Evolutionary conservation across 2,888 invertebrate species (phyloP), one percentile per base, ranked within the genome.

Genomic region (Leptogaster cylindrica): DNA sequence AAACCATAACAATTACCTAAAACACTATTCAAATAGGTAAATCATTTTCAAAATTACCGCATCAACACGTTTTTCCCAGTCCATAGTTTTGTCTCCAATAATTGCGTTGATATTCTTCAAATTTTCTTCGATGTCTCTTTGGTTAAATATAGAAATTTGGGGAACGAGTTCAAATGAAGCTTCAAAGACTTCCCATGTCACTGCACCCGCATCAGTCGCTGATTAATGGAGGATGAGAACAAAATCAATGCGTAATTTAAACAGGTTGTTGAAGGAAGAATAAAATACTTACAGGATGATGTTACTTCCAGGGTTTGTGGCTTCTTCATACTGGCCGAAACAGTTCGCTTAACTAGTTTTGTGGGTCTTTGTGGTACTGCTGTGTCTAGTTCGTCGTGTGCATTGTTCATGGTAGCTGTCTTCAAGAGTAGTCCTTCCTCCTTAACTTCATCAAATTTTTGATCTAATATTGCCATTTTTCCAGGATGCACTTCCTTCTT

Each of bases 21-120:
- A 31, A 7, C 2, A 27, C 16, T 39, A 23, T 51, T 33, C 5
- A 7, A 41, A 58, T 58, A 48, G n/a, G 23, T 28, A 25, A 18
- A 31, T 12, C 65, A 20, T 36, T 31, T 33, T 46, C 18, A 18
- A 36, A 2, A 67, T 70, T 72, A 95, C 93, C 72, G 92, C 89
- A 68, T 97, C 96, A n/a, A 92, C 88, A 68, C 97, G 83, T 79
- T 93, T 94, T 82, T 94, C 95, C 97, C 98, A 98, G 77, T 95
- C 95, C 74, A 90, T 89, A 73, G 85, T 88, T 44, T 90, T 83
- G 81, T 97, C 93, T 2, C 89, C 88, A 64, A 97, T 86, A 39
- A 87, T 84, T 2, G 88, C 89, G 73, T 88, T 86, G 58, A 93
- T 87, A 73, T 86, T 87, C 31, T 88, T 87, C 78, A 95, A 86